These are phyloP conservation scores for Arothron firmamentum DNA, from an alignment of 2,113 vertebrate genomes.

Conservation along the genomic window DNA sequence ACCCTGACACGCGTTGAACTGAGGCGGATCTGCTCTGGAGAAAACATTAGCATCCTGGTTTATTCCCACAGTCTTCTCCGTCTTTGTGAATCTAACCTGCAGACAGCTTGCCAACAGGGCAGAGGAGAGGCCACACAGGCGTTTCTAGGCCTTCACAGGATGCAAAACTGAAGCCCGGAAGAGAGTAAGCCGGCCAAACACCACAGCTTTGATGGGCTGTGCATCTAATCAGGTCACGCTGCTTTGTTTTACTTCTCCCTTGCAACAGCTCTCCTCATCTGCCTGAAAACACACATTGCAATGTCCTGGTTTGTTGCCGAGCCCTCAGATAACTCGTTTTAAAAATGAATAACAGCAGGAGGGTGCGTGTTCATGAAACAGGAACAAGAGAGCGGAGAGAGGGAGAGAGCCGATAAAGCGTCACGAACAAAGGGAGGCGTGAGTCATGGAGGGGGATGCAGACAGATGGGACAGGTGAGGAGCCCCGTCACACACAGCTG, in stretches of 20 bases:
- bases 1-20: constrained; percentile 33
- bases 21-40: constrained; percentile 27
- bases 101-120: constrained; percentile 55
- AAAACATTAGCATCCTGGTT: constrained; percentile 29
- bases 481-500: constrained; percentile 8
- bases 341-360: not conserved
- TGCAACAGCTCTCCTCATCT: constrained; percentile 7
- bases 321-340: too few relatives aligned
- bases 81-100: constrained; percentile 24
- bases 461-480: constrained; percentile 37
- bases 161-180: constrained; percentile 33
- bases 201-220: constrained; percentile 1
- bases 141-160: constrained; percentile 53
- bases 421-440: constrained; percentile 45
- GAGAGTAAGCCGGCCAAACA: constrained; percentile 30
- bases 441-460: constrained; percentile 56
- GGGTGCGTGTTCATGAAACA: constrained; percentile 7
- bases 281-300: constrained; percentile 4
- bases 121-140: constrained; percentile 28
- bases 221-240: constrained; percentile 52
- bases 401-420: constrained; percentile 15
- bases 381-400: constrained; percentile 1
- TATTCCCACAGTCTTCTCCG: not conserved
- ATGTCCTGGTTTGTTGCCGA: not conserved
- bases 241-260: constrained; percentile 14